A percentile compares a stretch with the other conserved stretches of the same genome.
Evolutionary conservation across 2,888 invertebrate species (phyloP).

Genomic region (Eristalis arbustorum): DNA sequence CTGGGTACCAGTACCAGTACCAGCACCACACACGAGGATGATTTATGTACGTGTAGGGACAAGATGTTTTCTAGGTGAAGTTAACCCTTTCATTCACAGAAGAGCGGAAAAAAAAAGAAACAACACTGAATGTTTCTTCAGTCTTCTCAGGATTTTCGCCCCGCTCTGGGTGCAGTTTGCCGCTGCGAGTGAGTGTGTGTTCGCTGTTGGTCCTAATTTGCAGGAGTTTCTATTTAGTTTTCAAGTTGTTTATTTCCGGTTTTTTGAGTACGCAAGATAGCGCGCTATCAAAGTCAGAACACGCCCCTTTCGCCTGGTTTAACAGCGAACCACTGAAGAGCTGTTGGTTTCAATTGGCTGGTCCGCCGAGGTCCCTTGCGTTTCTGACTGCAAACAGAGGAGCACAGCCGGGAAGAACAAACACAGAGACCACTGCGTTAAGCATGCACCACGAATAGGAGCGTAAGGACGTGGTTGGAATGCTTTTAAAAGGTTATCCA

Average conservation of each 20-base stretch:
- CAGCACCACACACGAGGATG: slow-evolving; percentile 7
- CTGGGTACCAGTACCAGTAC: too few relatives aligned
- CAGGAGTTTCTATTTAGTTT: slow-evolving; percentile 53
- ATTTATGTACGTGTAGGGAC: slow-evolving; percentile 46
- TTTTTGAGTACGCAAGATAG: slow-evolving; percentile 57
- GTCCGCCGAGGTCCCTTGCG: background rate
- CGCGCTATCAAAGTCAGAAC: slow-evolving; percentile 56
- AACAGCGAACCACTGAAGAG: background rate
- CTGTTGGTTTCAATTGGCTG: slow-evolving; percentile 44
- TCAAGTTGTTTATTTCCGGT: slow-evolving; percentile 69
- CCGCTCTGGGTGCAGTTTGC: background rate
- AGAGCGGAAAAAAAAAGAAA: background rate
- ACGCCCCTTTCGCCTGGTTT: slow-evolving; percentile 61
- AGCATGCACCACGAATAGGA: background rate
- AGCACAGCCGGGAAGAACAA: background rate
- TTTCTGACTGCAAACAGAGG: slow-evolving; percentile 3
- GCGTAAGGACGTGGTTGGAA: background rate
- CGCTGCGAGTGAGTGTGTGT: background rate
- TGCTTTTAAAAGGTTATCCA: background rate
- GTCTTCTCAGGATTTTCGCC: background rate
- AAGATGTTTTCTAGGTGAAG: slow-evolving; percentile 41
- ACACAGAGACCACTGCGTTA: background rate
- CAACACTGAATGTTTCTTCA: too few relatives aligned
- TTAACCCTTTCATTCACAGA: slow-evolving; percentile 51
- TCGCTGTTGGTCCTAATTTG: slow-evolving; percentile 56